phyloP scores from a whole-genome alignment of 2,113 vertebrate species.

The Hydrolagus affinis region DNA sequence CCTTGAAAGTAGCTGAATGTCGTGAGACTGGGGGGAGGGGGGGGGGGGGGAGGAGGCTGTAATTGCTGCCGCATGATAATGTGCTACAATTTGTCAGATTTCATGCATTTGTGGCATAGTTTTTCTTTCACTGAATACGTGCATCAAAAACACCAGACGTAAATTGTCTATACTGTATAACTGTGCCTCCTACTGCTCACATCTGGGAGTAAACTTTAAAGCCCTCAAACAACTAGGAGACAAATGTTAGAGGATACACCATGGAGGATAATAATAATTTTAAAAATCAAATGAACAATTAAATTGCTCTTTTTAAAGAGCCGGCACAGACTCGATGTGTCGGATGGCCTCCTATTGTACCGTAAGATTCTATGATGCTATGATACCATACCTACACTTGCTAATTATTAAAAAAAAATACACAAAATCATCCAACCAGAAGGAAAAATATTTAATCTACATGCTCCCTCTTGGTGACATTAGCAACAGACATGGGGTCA shows the following conservation, averaged over 20 bases:
- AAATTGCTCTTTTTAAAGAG: too few species aligned
- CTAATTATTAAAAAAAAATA: too few species aligned
- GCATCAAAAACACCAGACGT: background rate
- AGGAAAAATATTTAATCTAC: background rate
- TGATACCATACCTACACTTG: too few species aligned
- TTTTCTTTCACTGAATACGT: background rate
- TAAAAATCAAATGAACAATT: too few species aligned
- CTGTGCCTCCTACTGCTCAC: background rate
- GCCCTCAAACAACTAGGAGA: background rate
- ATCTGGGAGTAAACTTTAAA: background rate
- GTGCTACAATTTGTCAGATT: background rate
- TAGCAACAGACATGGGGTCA: background rate
- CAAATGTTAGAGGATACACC: conserved; percentile 33
- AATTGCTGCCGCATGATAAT: background rate
- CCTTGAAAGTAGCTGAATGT: background rate
- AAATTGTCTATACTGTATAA: background rate
- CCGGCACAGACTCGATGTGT: too few species aligned
- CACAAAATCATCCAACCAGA: background rate
- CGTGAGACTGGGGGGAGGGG: background rate
- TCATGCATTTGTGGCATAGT: background rate
- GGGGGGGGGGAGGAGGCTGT: background rate
- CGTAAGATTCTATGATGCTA: too few species aligned
- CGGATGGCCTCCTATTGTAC: too few species aligned
- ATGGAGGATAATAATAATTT: conserved; percentile 34
- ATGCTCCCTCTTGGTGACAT: background rate